phyloP scores from a whole-genome alignment of 2,797 vertebrate genomes.

The Capromys pilorides region DNA sequence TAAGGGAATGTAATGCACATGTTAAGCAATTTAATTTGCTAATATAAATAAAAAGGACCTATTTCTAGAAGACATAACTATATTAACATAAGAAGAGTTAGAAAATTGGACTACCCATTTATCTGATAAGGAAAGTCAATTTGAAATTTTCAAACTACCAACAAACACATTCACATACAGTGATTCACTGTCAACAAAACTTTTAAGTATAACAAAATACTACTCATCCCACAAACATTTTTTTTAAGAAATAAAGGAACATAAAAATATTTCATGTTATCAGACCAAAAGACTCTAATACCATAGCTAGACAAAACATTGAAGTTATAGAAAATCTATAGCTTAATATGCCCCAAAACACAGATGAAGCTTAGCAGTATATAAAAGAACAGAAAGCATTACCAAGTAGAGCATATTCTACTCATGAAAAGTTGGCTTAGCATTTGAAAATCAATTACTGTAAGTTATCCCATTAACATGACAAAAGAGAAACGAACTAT shows the following conservation, averaged over 20 bases:
- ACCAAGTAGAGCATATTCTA: not conserved
- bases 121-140: not conserved
- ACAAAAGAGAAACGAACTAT: not conserved
- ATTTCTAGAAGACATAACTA: not conserved
- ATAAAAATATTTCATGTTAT: not conserved
- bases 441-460: not conserved
- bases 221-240: not conserved
- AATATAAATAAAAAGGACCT: not conserved
- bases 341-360: not conserved
- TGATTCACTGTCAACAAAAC: not conserved
- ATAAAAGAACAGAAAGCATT: not conserved
- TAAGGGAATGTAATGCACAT: not conserved
- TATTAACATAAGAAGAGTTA: not conserved
- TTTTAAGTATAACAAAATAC: not conserved
- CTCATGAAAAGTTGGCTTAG: not conserved
- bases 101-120: not conserved
- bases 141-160: not conserved
- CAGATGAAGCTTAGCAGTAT: not conserved
- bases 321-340: not conserved
- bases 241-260: not conserved
- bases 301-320: not conserved
- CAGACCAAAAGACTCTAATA: not conserved
- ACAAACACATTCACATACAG: constrained; percentile 8
- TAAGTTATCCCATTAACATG: not conserved
- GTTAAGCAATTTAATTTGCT: not conserved